phyloP scores from a whole-genome alignment of 2,888 invertebrate species.

The Drosophila phalerata region DNA sequence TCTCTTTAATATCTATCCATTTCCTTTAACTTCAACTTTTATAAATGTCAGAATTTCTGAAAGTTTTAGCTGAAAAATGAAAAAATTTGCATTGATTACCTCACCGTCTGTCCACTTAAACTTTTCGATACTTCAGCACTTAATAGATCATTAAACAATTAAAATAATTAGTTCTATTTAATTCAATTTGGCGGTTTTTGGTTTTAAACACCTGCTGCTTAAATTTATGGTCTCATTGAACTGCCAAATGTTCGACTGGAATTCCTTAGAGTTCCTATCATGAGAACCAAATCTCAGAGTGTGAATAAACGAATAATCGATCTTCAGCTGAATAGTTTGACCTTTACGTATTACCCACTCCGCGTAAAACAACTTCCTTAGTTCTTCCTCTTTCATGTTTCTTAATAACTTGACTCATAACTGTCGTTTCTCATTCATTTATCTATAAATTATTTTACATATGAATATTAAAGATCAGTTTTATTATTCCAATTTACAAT shows the following conservation, averaged over 20 bases:
- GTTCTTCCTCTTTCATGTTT: conserved; percentile 7
- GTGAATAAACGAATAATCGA: conserved; percentile 25
- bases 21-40: neutral
- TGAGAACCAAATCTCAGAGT: conserved; percentile 21
- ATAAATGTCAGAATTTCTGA: neutral
- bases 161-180: conserved; percentile 18
- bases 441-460: conserved; percentile 12
- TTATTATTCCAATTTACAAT: conserved; percentile 39
- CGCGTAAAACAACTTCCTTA: neutral
- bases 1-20: neutral
- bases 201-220: conserved; percentile 36
- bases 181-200: conserved; percentile 7
- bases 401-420: conserved; percentile 15
- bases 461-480: conserved; percentile 10
- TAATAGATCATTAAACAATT: conserved; percentile 19
- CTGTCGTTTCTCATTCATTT: conserved; percentile 7
- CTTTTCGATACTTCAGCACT: conserved; percentile 1
- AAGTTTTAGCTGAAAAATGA: neutral
- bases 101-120: conserved; percentile 10
- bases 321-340: conserved; percentile 30
- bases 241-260: conserved; percentile 26
- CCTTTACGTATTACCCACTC: conserved; percentile 29
- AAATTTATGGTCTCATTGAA: conserved; percentile 37
- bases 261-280: conserved; percentile 22
- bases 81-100: conserved; percentile 19